Base-by-base conservation (phyloP, 2,888 invertebrate genomes). In the Mesorhabditis spiculigera region DNA sequence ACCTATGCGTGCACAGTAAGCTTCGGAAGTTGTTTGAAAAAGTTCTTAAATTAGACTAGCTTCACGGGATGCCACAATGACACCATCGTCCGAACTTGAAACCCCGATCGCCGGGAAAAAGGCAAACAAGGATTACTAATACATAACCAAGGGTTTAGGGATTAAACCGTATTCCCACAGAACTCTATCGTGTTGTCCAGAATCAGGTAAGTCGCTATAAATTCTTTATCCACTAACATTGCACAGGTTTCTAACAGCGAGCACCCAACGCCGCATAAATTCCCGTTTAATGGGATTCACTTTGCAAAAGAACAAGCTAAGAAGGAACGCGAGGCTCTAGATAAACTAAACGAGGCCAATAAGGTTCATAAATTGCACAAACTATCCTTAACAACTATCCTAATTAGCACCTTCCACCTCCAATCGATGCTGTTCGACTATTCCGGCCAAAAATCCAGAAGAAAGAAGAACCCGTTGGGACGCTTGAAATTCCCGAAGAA, bases 351-450 rank as follows among this genome's bases (percentile, higher is more conserved):
- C 16, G 67, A 74, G 63, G 67, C 68, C 42, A 63, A 74, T 43
- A 79, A 71, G 68, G 79, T 79, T 61, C 43, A 44, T 67, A 8
- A 13, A 4, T 16, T 13, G 16, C 8, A 13, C 13, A 67, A 44
- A 41, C 16, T 65, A 10, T 5, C 4, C n/a, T 43, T 68, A 6
- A 64, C 4, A 63, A 41, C 16, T 63, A 16, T 63, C 28, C 13
- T 63, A 4, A 28, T 65, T 65, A 78, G 78, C 68, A 68, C 66
- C 67, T 78, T 61, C 78, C 78, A 67, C 78, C 78, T 63, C 76
- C 78, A 64, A 72, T 78, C 8, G 77, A 78, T 61, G 71, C 73
- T 67, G 73, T 76, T 8, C 71, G 70, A 63, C 41, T 75, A 3
- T 67, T 73, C 67, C 76, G 73, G 63, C 63, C 50, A 58, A 62